phyloP scores from a whole-genome alignment of 1,140 invertebrate species.

The Drosophila arizonae region DNA sequence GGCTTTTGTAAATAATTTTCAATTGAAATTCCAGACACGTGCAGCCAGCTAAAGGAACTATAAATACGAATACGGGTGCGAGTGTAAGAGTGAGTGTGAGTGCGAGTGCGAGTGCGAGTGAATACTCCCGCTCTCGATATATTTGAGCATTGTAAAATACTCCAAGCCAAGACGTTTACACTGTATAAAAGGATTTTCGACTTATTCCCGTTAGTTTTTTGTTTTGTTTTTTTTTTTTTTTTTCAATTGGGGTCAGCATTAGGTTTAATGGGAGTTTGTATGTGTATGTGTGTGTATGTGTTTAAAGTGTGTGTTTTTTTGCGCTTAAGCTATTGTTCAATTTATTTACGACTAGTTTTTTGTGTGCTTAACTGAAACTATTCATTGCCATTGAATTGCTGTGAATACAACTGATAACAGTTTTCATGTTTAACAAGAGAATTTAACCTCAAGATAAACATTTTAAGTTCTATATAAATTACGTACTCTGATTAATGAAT shows the following conservation, averaged over 20 bases:
- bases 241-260: conserved; percentile 32
- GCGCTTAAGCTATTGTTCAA: conserved; percentile 36
- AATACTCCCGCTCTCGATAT: conserved; percentile 6
- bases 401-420: background rate
- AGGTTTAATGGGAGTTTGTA: background rate
- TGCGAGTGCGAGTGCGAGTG: background rate
- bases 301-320: conserved; percentile 1
- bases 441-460: background rate
- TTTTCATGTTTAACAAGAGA: background rate
- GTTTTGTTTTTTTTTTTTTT: conserved; percentile 25
- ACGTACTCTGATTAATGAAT: background rate
- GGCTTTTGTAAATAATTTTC: conserved; percentile 33
- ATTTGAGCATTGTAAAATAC: conserved; percentile 36
- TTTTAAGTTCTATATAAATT: background rate
- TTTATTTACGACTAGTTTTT: conserved; percentile 30
- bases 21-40: conserved; percentile 44
- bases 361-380: conserved; percentile 17
- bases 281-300: no score
- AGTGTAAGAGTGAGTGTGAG: conserved; percentile 1
- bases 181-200: conserved; percentile 42
- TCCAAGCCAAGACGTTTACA: conserved; percentile 61
- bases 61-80: conserved; percentile 36
- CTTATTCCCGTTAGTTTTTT: conserved; percentile 37
- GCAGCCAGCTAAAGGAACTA: conserved; percentile 36
- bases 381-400: conserved; percentile 23